A percentile compares a stretch with the other conserved stretches of the same genome.
Conservation (phyloP, 2,113 vertebrate genomes). For the Lophura nycthemera region DNA sequence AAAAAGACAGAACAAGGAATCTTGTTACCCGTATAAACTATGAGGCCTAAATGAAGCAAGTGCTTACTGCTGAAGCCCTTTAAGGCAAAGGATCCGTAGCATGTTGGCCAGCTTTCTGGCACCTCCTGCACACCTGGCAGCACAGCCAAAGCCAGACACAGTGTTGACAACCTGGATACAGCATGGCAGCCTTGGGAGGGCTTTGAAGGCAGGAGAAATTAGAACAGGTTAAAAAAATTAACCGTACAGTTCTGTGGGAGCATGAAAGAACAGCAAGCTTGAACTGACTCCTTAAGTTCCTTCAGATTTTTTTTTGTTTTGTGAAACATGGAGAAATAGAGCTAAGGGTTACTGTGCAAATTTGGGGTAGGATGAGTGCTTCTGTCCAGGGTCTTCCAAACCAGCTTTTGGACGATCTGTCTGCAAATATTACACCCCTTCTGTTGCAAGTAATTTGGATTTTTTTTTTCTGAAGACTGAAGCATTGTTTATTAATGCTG, state of each 20-base stretch:
- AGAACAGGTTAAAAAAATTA: background rate
- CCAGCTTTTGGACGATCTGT: background rate
- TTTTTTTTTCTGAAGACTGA: background rate
- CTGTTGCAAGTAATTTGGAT: background rate
- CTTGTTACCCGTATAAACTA: background rate
- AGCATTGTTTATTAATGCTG: background rate
- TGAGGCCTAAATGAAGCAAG: background rate
- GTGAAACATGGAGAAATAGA: background rate
- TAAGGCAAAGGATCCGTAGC: background rate
- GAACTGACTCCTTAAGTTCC: background rate
- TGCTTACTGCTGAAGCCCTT: background rate
- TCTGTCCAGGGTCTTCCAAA: background rate
- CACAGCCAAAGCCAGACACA: background rate
- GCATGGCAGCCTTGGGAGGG: background rate
- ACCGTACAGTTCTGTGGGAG: background rate
- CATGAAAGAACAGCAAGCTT: background rate
- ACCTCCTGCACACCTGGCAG: background rate
- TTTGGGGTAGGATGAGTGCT: background rate
- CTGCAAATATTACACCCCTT: background rate
- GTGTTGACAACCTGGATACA: accelerated
- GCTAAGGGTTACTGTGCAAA: background rate
- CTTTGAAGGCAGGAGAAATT: background rate
- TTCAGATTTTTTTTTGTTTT: background rate
- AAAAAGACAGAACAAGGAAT: background rate
- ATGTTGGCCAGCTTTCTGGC: background rate